These are phyloP conservation scores for Capromys pilorides DNA, from an alignment of 2,797 vertebrate species.

Conservation along the genomic window DNA sequence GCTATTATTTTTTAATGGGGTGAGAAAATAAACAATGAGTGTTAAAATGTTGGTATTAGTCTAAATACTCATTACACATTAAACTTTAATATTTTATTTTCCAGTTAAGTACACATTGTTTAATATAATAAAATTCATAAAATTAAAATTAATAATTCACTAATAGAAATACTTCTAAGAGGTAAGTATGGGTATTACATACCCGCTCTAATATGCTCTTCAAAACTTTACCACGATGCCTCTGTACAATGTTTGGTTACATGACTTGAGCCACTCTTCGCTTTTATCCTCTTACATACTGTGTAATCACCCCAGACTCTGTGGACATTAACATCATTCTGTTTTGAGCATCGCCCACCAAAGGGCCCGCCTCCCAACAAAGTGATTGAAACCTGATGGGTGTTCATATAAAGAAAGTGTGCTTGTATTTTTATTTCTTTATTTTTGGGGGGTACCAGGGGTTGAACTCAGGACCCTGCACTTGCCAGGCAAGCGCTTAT, in stretches of 20 bases:
- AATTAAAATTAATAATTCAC: background rate
- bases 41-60: background rate
- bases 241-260: background rate
- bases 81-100: background rate
- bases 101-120: background rate
- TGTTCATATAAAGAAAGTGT: background rate
- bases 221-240: background rate
- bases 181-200: background rate
- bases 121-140: background rate
- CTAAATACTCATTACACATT: background rate
- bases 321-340: conserved; percentile 33
- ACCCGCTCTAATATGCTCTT: background rate
- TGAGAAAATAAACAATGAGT: background rate
- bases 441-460: no score
- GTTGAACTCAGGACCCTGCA: no score
- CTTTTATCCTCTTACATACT: background rate
- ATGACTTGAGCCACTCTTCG: background rate
- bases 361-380: background rate
- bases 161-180: background rate
- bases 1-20: background rate
- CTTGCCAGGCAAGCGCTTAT: no score
- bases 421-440: background rate
- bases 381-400: conserved; percentile 7
- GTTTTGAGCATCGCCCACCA: background rate
- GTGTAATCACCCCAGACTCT: background rate